phyloP scores from a whole-genome alignment of 2,888 invertebrate species.

The Dryobotodes eremita region DNA sequence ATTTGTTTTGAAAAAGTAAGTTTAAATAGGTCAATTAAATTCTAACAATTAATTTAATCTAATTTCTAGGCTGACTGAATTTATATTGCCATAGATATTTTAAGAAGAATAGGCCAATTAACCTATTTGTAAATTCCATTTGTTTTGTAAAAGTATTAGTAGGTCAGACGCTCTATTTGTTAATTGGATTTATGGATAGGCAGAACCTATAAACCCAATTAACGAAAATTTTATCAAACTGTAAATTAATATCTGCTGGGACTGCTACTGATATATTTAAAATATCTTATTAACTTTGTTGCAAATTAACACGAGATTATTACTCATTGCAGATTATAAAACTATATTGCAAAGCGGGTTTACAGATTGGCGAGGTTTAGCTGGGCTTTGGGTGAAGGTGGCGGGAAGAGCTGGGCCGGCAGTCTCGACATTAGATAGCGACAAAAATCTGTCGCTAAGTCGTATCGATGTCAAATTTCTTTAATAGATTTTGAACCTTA shows the following conservation, averaged over 20 bases:
- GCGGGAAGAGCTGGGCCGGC: too few species aligned
- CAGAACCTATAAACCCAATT: constrained; percentile 12
- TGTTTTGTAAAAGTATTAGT: constrained; percentile 17
- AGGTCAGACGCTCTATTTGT: constrained; percentile 19
- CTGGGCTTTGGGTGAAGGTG: not conserved
- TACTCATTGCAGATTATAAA: not conserved
- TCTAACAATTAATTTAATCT: not conserved
- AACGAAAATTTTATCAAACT: constrained; percentile 26
- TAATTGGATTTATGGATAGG: constrained; percentile 29
- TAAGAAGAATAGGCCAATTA: not conserved
- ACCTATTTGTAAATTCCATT: constrained; percentile 10
- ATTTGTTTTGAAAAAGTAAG: not conserved
- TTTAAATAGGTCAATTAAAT: not conserved
- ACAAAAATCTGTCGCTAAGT: too few species aligned
- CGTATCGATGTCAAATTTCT: too few species aligned
- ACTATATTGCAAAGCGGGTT: not conserved
- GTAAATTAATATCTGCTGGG: constrained; percentile 20
- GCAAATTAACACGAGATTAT: not conserved
- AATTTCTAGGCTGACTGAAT: not conserved
- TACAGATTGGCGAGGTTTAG: constrained; percentile 5
- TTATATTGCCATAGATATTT: not conserved
- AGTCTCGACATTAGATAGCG: too few species aligned
- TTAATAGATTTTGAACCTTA: too few species aligned
- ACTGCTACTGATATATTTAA: constrained; percentile 19
- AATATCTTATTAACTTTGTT: constrained; percentile 18